These are phyloP conservation scores for Austrolebias charrua DNA, from an alignment of 2,797 vertebrate genomes.

Conservation along the genomic window DNA sequence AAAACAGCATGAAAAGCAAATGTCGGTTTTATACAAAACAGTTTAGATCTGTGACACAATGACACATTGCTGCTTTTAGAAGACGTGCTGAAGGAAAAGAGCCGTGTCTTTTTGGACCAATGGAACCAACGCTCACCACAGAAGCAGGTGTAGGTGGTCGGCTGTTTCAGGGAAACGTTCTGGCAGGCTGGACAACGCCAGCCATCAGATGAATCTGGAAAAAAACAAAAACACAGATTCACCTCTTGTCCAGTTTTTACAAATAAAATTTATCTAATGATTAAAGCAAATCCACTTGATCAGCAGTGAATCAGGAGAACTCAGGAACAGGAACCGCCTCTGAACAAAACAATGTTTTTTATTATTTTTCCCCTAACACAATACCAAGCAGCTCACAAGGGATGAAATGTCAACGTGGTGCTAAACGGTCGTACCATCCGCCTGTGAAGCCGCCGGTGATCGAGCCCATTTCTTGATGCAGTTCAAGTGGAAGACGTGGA, in stretches of 20 bases:
- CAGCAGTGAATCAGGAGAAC: slow-evolving; percentile 30
- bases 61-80: neutral
- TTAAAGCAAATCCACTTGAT: slow-evolving; percentile 1
- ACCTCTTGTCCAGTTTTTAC: neutral
- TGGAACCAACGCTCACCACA: slow-evolving; percentile 84
- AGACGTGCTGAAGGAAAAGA: neutral
- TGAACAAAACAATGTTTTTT: neutral
- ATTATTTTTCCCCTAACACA: too few relatives aligned
- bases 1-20: neutral
- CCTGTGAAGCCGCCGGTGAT: slow-evolving; percentile 95
- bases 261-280: neutral
- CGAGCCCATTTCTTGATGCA: slow-evolving; percentile 99
- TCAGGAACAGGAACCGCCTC: slow-evolving; percentile 14
- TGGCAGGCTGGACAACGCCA: slow-evolving; percentile 99
- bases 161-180: slow-evolving; percentile 87
- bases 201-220: slow-evolving; percentile 86
- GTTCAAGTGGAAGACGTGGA: slow-evolving; percentile 95
- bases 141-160: slow-evolving; percentile 91
- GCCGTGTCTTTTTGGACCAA: neutral
- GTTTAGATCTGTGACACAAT: neutral
- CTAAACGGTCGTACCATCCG: slow-evolving; percentile 81
- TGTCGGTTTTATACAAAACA: neutral
- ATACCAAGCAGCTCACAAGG: too few relatives aligned
- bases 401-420: neutral
- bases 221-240: slow-evolving; percentile 9